These are phyloP conservation scores for Poeciliopsis paucimaculata DNA, from an alignment of 2,797 vertebrate genomes.

Conservation along the genomic window DNA sequence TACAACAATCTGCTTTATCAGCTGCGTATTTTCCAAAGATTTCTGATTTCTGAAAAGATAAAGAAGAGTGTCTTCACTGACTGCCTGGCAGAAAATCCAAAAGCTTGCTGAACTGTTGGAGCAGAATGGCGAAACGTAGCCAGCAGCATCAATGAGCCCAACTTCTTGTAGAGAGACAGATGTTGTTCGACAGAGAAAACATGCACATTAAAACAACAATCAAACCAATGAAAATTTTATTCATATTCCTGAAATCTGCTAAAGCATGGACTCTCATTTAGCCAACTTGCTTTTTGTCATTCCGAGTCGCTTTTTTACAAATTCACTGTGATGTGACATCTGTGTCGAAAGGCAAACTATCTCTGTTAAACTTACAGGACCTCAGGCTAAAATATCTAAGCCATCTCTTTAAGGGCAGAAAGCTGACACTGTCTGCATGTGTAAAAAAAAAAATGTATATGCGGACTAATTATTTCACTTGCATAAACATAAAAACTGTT, in stretches of 20 bases:
- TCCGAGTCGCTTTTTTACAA: neutral
- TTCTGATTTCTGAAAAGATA: neutral
- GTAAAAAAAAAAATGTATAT: constrained; percentile 34
- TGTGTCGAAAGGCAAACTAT: neutral
- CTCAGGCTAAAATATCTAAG: neutral
- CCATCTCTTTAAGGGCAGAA: neutral
- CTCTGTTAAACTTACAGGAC: neutral
- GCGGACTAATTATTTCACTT: constrained; percentile 55
- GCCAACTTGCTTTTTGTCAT: neutral
- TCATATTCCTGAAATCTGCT: neutral
- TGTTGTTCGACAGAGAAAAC: neutral
- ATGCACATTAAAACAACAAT: neutral
- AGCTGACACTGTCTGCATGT: constrained; percentile 2
- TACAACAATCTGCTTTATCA: neutral
- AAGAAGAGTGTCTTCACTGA: neutral
- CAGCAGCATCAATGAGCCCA: neutral
- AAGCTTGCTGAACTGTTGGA: neutral
- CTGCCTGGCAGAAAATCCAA: neutral
- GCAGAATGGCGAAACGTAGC: neutral
- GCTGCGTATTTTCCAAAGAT: neutral
- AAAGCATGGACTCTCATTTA: neutral
- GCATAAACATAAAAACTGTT: constrained; percentile 47
- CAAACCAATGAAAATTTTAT: neutral
- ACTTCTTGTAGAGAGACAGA: neutral
- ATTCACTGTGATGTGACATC: neutral